A percentile compares a stretch with the other conserved stretches of the same genome.
phyloP scores from a whole-genome alignment of 2,888 invertebrate genomes.

The Dorcus hopei region DNA sequence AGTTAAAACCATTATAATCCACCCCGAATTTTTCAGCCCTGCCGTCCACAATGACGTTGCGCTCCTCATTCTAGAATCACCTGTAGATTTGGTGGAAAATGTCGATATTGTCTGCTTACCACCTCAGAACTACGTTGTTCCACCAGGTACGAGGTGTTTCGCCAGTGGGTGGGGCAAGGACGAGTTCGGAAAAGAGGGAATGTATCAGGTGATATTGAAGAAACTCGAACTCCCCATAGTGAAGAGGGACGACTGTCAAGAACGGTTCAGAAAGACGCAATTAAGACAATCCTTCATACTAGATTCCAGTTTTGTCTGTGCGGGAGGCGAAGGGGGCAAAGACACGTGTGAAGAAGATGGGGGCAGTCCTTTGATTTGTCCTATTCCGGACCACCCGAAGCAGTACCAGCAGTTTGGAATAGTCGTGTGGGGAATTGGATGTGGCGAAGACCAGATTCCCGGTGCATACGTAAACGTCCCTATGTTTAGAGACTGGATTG shows the following conservation, averaged over 20 bases:
- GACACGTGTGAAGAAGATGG: slow-evolving; percentile 81
- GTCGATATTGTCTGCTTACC: slow-evolving; percentile 73
- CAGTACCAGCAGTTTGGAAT: slow-evolving; percentile 62
- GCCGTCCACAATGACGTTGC: slow-evolving; percentile 71
- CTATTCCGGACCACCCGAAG: slow-evolving; percentile 51
- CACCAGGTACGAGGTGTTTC: slow-evolving; percentile 57
- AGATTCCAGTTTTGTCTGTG: slow-evolving; percentile 72
- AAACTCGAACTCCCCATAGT: no score
- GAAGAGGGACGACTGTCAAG: slow-evolving; percentile 58
- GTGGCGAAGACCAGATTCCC: slow-evolving; percentile 64
- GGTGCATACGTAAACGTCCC: slow-evolving; percentile 74
- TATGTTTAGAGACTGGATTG: slow-evolving; percentile 64
- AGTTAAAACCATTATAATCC: slow-evolving; percentile 52
- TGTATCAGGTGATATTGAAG: slow-evolving; percentile 69
- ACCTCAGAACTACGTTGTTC: slow-evolving; percentile 51
- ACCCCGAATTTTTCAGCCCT: slow-evolving; percentile 56
- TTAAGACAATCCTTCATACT: slow-evolving; percentile 64
- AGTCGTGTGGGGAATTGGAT: slow-evolving; percentile 82
- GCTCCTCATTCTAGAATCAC: slow-evolving; percentile 58
- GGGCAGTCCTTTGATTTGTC: slow-evolving; percentile 74
- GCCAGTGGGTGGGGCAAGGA: slow-evolving; percentile 82
- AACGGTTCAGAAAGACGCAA: slow-evolving; percentile 60
- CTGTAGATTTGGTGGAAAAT: slow-evolving; percentile 60
- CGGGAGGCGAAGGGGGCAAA: slow-evolving; percentile 67
- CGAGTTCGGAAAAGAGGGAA: slow-evolving; percentile 64